Evolutionary conservation across 2,797 vertebrate genomes (phyloP).

Genomic region (Pelodytes ibericus): DNA sequence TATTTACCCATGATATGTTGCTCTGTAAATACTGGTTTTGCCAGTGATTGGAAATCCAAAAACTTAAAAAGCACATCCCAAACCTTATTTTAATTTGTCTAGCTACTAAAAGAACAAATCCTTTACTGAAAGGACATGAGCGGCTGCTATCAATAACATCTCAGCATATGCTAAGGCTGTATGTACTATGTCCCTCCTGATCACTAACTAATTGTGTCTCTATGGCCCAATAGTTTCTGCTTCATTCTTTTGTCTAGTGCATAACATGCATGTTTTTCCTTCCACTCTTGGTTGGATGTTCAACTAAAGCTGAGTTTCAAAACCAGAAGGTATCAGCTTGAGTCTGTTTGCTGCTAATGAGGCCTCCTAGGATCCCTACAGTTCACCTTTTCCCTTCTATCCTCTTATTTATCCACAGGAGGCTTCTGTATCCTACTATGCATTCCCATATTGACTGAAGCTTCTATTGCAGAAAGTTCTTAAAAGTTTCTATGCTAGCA

Average conservation of each 20-base stretch:
- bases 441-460: slow-evolving; percentile 41
- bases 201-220: slow-evolving; percentile 9
- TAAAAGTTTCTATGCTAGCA: slow-evolving; percentile 17
- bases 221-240: not conserved
- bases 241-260: slow-evolving; percentile 5
- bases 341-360: slow-evolving; percentile 79
- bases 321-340: slow-evolving; percentile 64
- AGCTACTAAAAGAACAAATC: slow-evolving; percentile 1
- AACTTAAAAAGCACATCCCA: too few relatives aligned
- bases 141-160: slow-evolving; percentile 41
- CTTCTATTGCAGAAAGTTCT: slow-evolving; percentile 29
- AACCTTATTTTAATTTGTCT: slow-evolving; percentile 22
- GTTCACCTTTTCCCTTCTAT: slow-evolving; percentile 58
- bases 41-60: too few relatives aligned
- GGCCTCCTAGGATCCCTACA: slow-evolving; percentile 75
- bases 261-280: slow-evolving; percentile 26
- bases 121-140: slow-evolving; percentile 24
- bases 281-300: slow-evolving; percentile 53
- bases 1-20: too few relatives aligned
- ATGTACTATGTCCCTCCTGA: not conserved
- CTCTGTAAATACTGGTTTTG: too few relatives aligned
- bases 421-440: slow-evolving; percentile 38
- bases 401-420: slow-evolving; percentile 46
- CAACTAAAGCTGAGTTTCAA: slow-evolving; percentile 62
- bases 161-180: not conserved